A percentile compares a stretch with the other conserved stretches of the same genome.
Evolutionary conservation across 2,797 vertebrate genomes (phyloP).

Genomic region (Cirrhinus molitorella): DNA sequence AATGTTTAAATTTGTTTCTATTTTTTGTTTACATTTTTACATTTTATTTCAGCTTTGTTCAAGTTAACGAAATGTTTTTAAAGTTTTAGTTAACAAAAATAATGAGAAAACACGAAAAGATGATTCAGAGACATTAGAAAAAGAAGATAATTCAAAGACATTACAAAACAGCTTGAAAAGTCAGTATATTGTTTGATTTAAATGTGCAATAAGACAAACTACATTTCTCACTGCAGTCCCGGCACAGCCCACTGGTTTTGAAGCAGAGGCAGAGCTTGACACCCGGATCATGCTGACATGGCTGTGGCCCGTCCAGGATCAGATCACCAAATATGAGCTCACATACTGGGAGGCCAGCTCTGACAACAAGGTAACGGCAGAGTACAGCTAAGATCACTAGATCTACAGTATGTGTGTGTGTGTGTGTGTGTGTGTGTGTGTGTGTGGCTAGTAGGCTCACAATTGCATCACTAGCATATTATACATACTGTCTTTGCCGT

Average conservation of each 20-base stretch:
- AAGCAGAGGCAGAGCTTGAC: slow-evolving; percentile 93
- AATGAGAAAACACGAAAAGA: neutral
- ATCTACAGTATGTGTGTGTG: neutral
- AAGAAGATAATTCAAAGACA: neutral
- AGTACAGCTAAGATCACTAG: neutral
- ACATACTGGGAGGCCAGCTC: slow-evolving; percentile 90
- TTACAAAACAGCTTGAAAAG: neutral
- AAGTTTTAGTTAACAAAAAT: neutral
- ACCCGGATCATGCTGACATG: slow-evolving; percentile 91
- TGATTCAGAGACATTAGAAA: neutral
- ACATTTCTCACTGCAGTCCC: slow-evolving; percentile 81
- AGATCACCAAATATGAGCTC: slow-evolving; percentile 88
- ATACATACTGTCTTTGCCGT: neutral
- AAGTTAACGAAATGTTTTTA: neutral
- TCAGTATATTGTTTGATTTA: neutral
- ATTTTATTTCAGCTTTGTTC: neutral
- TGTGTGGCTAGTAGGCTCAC: neutral
- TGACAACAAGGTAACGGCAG: slow-evolving; percentile 80
- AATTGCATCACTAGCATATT: neutral
- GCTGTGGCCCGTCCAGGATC: slow-evolving; percentile 91
- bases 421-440: too few species aligned
- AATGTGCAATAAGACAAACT: too few species aligned
- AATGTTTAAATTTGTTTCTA: neutral
- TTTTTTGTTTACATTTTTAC: neutral
- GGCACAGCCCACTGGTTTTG: slow-evolving; percentile 88